Conservation (phyloP, 2,797 vertebrate genomes). For the Etheostoma nigrum region DNA sequence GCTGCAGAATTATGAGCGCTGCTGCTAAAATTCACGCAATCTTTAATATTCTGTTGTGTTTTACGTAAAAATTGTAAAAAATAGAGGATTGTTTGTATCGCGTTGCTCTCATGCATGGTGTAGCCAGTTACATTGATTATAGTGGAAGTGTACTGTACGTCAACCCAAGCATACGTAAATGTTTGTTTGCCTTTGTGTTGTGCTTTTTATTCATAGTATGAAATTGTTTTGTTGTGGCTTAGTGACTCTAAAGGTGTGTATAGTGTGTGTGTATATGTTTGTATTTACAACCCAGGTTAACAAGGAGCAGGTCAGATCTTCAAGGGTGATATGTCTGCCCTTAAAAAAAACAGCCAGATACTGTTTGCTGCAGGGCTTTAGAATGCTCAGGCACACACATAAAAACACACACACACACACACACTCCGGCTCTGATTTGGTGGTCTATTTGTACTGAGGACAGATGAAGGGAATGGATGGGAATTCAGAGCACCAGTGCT, state of each 20-base stretch:
- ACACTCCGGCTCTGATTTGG: constrained; percentile 35
- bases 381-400: constrained; percentile 21
- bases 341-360: constrained; percentile 29
- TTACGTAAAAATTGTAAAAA: too few species aligned
- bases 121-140: too few species aligned
- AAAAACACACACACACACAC: background rate
- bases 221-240: background rate
- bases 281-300: constrained; percentile 21
- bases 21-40: too few species aligned
- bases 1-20: too few species aligned
- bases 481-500: constrained; percentile 32
- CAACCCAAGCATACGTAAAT: too few species aligned
- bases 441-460: constrained; percentile 51
- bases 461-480: constrained; percentile 54
- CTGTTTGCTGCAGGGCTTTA: constrained; percentile 39
- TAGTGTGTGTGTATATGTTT: background rate
- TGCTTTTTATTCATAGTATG: constrained; percentile 1
- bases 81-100: too few species aligned
- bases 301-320: constrained; percentile 31
- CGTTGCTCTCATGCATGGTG: too few species aligned
- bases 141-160: too few species aligned
- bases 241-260: background rate
- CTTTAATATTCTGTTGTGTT: too few species aligned
- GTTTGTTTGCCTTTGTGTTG: background rate
- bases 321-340: constrained; percentile 24